Evolutionary conservation across 2,888 invertebrate genomes (phyloP).

Genomic region (Dicycla oo): DNA sequence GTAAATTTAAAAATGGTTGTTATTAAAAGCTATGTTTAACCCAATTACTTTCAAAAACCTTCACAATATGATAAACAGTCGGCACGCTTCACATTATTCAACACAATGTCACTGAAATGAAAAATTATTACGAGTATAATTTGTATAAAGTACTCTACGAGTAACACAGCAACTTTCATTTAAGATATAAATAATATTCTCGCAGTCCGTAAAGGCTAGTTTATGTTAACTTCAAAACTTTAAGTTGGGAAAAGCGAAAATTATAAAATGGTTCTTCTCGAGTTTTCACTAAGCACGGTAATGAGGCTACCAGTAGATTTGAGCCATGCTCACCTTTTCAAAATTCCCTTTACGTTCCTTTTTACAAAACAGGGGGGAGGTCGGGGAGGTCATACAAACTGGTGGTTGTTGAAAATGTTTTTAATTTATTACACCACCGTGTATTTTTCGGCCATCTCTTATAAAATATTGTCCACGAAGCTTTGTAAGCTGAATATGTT

Average conservation of each 20-base stretch:
- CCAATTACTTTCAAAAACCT: constrained; percentile 47
- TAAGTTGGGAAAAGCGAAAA: constrained; percentile 65
- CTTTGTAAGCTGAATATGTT: constrained; percentile 67
- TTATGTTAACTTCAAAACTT: constrained; percentile 59
- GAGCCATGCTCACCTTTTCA: constrained; percentile 60
- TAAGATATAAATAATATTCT: constrained; percentile 58
- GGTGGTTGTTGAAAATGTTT: constrained; percentile 71
- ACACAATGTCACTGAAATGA: constrained; percentile 53
- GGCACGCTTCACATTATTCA: constrained; percentile 41
- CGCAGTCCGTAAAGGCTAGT: constrained; percentile 54
- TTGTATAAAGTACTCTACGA: constrained; percentile 57
- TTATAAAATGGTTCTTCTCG: constrained; percentile 74
- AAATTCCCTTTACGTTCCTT: constrained; percentile 34
- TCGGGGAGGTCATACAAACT: constrained; percentile 51
- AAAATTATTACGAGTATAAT: constrained; percentile 55
- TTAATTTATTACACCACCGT: constrained; percentile 75
- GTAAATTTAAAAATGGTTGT: constrained; percentile 26
- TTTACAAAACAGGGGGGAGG: constrained; percentile 38
- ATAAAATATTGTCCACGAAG: constrained; percentile 74
- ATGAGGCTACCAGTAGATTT: constrained; percentile 60
- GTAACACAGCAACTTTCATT: constrained; percentile 48
- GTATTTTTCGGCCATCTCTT: constrained; percentile 74
- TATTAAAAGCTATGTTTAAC: constrained; percentile 28
- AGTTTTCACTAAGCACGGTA: constrained; percentile 71
- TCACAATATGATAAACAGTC: constrained; percentile 53